phyloP scores from a whole-genome alignment of 2,113 vertebrate genomes.

The Hydropotes inermis region DNA sequence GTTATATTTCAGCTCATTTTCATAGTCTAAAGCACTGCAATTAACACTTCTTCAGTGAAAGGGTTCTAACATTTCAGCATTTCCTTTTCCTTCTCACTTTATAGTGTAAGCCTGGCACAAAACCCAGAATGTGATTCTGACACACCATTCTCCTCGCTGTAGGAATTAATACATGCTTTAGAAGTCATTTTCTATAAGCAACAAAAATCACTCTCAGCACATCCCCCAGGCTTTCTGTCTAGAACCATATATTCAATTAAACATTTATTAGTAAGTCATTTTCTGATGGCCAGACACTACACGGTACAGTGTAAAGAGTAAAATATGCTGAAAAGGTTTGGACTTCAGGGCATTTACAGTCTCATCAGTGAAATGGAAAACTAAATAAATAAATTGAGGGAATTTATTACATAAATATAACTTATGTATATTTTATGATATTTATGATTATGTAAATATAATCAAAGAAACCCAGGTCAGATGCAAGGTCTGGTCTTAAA shows the following conservation, averaged over 20 bases:
- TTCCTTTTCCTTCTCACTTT: slow-evolving; percentile 22
- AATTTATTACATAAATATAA: background rate
- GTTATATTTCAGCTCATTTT: slow-evolving; percentile 20
- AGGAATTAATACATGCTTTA: background rate
- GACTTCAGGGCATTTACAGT: background rate
- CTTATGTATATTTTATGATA: background rate
- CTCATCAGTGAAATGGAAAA: background rate
- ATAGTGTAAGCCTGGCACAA: background rate
- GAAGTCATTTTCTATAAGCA: background rate
- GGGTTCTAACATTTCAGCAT: background rate
- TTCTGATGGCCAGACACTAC: background rate
- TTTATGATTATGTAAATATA: background rate
- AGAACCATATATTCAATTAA: background rate
- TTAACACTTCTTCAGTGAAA: slow-evolving; percentile 44
- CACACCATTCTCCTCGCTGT: background rate
- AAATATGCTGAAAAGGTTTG: background rate
- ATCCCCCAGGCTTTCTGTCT: background rate
- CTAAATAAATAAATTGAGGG: background rate
- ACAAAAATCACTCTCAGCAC: background rate
- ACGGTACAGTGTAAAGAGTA: background rate
- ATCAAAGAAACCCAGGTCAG: background rate
- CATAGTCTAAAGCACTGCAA: background rate
- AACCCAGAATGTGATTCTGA: slow-evolving; percentile 19
- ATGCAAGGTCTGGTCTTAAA: background rate
- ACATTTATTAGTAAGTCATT: background rate